Conservation (phyloP, 2,113 vertebrate genomes). For the Seriola rivoliana region DNA sequence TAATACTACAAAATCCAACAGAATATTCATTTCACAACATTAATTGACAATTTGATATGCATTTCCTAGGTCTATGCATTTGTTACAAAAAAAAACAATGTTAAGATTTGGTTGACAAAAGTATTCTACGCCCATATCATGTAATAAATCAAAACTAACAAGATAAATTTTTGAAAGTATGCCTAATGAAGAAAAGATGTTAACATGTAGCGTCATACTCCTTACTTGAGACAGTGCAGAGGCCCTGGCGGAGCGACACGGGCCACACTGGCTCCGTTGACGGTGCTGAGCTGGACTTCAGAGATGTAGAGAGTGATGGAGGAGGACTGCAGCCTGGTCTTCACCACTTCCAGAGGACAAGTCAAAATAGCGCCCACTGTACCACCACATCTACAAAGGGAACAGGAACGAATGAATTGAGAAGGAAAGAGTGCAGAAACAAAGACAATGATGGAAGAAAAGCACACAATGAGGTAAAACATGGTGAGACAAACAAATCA, state of each 20-base stretch:
- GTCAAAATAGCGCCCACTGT: constrained; percentile 98
- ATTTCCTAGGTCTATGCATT: not conserved
- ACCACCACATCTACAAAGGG: constrained; percentile 91
- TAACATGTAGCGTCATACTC: not conserved
- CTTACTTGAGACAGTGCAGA: constrained; percentile 97
- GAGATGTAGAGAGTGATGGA: constrained; percentile 94
- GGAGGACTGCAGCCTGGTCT: constrained; percentile 97
- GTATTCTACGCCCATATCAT: not conserved
- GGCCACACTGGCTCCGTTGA: constrained; percentile 91
- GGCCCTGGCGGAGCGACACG: constrained; percentile 94
- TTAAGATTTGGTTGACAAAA: not conserved
- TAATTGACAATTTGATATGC: not conserved
- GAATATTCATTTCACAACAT: not conserved
- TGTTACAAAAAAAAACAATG: not conserved
- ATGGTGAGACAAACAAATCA: not conserved
- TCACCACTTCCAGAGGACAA: constrained; percentile 98
- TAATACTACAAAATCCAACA: not conserved
- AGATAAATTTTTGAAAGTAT: not conserved
- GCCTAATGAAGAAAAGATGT: not conserved
- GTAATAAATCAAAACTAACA: not conserved
- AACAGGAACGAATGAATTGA: not conserved
- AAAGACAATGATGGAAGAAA: not conserved
- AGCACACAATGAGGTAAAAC: not conserved
- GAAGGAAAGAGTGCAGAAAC: not conserved
- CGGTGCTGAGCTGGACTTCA: constrained; percentile 94